Percentiles rank a stretch among this genome's conserved stretches.
Evolutionary conservation across 2,797 vertebrate genomes (phyloP).

Genomic region (Semaprochilodus insignis): DNA sequence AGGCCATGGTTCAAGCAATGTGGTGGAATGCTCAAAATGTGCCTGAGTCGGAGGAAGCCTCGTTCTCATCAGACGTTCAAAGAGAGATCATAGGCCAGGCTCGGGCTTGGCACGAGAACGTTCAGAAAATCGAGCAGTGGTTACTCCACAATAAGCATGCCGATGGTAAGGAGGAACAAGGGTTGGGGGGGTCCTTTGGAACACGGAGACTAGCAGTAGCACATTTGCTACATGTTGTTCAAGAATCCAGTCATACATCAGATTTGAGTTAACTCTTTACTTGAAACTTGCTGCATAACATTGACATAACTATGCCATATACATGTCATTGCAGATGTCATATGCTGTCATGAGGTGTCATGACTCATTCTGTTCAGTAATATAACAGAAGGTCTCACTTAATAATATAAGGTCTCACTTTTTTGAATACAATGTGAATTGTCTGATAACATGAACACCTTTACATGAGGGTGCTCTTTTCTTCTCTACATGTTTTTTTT

Average conservation of each 20-base stretch:
- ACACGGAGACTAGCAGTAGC: not conserved
- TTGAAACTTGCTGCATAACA: too few species aligned
- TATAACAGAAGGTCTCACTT: too few species aligned
- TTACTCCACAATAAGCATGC: not conserved
- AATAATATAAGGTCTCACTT: too few species aligned
- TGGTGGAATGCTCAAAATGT: slow-evolving; percentile 70
- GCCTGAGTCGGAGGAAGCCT: slow-evolving; percentile 65
- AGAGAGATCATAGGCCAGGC: slow-evolving; percentile 44
- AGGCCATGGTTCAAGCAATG: slow-evolving; percentile 76
- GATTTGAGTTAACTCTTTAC: not conserved
- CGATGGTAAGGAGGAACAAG: slow-evolving; percentile 8
- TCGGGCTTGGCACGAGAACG: not conserved
- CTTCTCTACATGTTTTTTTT: too few species aligned
- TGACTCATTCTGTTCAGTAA: too few species aligned
- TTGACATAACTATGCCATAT: too few species aligned
- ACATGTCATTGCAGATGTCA: too few species aligned
- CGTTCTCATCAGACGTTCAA: slow-evolving; percentile 71
- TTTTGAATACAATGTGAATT: too few species aligned
- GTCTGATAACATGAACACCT: too few species aligned
- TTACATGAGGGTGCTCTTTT: too few species aligned
- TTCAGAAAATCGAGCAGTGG: not conserved
- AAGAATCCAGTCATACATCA: not conserved
- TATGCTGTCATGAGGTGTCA: too few species aligned
- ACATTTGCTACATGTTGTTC: not conserved
- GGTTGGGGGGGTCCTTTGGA: not conserved